These are phyloP conservation scores for Drosophila neutralis DNA, from an alignment of 2,888 invertebrate species.

Conservation along the genomic window DNA sequence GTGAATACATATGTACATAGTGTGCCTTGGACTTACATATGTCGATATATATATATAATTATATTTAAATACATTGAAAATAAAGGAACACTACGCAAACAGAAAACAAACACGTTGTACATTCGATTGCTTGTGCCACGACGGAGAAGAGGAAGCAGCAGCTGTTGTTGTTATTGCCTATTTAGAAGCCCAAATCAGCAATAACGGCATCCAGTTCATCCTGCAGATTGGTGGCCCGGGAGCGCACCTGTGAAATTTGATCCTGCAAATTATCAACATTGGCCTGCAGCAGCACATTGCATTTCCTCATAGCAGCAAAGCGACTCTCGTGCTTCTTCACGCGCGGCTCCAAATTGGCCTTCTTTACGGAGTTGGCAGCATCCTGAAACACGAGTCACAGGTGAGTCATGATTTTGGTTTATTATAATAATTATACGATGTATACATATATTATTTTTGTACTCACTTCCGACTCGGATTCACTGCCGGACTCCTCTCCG, in stretches of 20 bases:
- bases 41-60: constrained; percentile 46
- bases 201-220: constrained; percentile 94
- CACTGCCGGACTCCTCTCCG: constrained; percentile 81
- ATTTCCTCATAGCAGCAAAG: constrained; percentile 92
- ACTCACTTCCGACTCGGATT: constrained; percentile 77
- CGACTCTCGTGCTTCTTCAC: constrained; percentile 92
- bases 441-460: neutral
- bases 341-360: constrained; percentile 88
- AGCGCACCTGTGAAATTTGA: constrained; percentile 92
- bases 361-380: constrained; percentile 88
- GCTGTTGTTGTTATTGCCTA: constrained; percentile 16
- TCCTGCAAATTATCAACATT: constrained; percentile 95
- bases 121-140: constrained; percentile 38
- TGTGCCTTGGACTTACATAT: constrained; percentile 49
- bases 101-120: constrained; percentile 67
- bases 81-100: constrained; percentile 70
- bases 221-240: constrained; percentile 91
- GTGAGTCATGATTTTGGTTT: constrained; percentile 22
- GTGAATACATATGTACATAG: constrained; percentile 49
- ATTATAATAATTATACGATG: neutral
- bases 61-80: constrained; percentile 68
- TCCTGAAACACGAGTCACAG: constrained; percentile 85
- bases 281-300: constrained; percentile 93
- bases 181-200: constrained; percentile 91
- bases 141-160: constrained; percentile 22